Conservation (phyloP, 2,797 vertebrate genomes). For the Erpetoichthys calabaricus region DNA sequence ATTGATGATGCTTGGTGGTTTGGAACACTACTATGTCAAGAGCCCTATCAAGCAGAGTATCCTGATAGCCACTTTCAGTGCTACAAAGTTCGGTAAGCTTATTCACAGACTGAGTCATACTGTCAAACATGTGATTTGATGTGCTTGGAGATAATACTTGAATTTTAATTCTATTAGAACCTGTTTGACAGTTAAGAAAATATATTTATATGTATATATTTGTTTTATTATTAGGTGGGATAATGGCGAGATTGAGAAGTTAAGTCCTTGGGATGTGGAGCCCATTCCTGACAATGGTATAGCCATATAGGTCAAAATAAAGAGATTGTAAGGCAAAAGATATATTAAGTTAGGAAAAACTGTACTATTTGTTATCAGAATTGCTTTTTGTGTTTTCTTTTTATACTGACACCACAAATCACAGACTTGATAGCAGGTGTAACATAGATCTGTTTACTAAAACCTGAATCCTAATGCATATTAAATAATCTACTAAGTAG, state of each 20-base stretch:
- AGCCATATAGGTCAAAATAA: constrained; percentile 9
- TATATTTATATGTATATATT: not conserved
- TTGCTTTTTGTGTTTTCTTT: no score
- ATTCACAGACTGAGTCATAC: not conserved
- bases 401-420: no score
- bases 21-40: constrained; percentile 84
- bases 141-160: not conserved
- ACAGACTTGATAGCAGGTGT: no score
- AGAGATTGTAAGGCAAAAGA: not conserved
- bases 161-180: no score
- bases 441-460: no score
- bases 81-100: constrained; percentile 80
- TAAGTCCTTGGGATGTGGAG: constrained; percentile 96
- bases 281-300: constrained; percentile 82
- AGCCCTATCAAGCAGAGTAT: constrained; percentile 81
- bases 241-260: constrained; percentile 84
- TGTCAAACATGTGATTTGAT: not conserved
- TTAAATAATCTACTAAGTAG: no score
- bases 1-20: constrained; percentile 99
- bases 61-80: constrained; percentile 95
- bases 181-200: not conserved
- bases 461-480: no score
- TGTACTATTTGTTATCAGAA: no score
- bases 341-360: no score
- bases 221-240: constrained; percentile 71